Conservation (phyloP, 2,888 invertebrate genomes). For the Andricus curvator region DNA sequence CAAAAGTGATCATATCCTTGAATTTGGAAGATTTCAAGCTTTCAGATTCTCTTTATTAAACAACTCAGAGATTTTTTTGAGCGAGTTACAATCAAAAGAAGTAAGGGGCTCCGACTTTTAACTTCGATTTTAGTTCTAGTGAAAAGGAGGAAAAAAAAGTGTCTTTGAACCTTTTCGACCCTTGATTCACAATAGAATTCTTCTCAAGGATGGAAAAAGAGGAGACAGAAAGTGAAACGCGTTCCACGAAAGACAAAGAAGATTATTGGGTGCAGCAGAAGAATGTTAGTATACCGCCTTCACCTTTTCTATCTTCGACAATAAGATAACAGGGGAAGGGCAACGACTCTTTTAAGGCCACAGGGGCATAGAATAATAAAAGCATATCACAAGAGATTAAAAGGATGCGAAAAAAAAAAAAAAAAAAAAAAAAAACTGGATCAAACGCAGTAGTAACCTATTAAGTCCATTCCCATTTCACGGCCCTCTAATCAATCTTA, state of each 20-base stretch:
- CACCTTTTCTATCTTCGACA: conserved; percentile 47
- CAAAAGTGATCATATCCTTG: too few species aligned
- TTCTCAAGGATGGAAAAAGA: conserved; percentile 20
- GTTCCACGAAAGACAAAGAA: conserved; percentile 45
- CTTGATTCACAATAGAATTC: conserved; percentile 38
- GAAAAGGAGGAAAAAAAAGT: not conserved
- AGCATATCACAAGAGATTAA: conserved; percentile 24
- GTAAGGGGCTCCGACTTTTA: too few species aligned
- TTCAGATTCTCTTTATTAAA: too few species aligned
- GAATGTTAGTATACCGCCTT: conserved; percentile 51
- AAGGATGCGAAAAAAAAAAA: conserved; percentile 13
- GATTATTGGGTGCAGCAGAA: conserved; percentile 48
- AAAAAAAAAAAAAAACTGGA: not conserved
- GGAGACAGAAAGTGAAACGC: conserved; percentile 30
- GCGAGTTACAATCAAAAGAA: too few species aligned
- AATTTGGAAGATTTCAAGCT: too few species aligned
- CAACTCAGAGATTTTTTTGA: too few species aligned
- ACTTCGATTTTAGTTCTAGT: too few species aligned
- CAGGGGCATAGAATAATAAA: not conserved
- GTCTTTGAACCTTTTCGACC: conserved; percentile 18
- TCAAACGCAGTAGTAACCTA: not conserved
- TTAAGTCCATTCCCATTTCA: not conserved
- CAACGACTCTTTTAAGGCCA: conserved; percentile 38
- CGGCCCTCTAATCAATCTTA: not conserved
- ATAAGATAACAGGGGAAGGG: conserved; percentile 15